Percentiles rank a stretch among this genome's conserved stretches.
Conservation (phyloP, 2,888 invertebrate species). For the Acleris laterana region DNA sequence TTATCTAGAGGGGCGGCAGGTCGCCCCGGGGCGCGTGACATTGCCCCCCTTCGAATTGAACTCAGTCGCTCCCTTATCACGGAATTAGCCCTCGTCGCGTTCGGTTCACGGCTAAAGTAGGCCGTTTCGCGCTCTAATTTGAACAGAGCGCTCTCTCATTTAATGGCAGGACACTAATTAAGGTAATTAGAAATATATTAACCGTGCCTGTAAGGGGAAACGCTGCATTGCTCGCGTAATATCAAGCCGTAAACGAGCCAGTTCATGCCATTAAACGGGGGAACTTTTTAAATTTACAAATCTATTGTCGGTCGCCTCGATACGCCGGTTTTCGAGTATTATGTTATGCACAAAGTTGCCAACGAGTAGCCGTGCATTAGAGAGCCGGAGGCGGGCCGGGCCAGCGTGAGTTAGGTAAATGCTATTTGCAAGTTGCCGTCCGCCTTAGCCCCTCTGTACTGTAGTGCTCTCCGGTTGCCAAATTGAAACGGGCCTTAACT, state of each 20-base stretch:
- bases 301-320: constrained; percentile 27
- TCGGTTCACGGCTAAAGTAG: constrained; percentile 74
- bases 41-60: constrained; percentile 70
- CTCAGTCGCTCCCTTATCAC: constrained; percentile 73
- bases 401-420: constrained; percentile 63
- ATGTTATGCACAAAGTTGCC: constrained; percentile 50
- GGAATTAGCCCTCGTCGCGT: constrained; percentile 74
- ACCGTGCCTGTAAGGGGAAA: constrained; percentile 51
- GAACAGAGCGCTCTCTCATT: constrained; percentile 68
- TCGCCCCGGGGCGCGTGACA: constrained; percentile 61
- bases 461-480: constrained; percentile 67
- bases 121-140: constrained; percentile 74
- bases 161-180: constrained; percentile 76
- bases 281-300: constrained; percentile 25
- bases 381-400: constrained; percentile 49
- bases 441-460: constrained; percentile 58
- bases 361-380: constrained; percentile 64
- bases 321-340: constrained; percentile 20
- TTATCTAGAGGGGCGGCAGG: constrained; percentile 59
- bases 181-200: constrained; percentile 75
- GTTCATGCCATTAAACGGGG: constrained; percentile 14
- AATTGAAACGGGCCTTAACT: constrained; percentile 72
- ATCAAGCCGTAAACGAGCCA: constrained; percentile 38
- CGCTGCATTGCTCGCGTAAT: constrained; percentile 49
- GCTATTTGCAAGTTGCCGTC: constrained; percentile 74